Base-by-base conservation (phyloP, 2,113 vertebrate species). In the Athene cunicularia region DNA sequence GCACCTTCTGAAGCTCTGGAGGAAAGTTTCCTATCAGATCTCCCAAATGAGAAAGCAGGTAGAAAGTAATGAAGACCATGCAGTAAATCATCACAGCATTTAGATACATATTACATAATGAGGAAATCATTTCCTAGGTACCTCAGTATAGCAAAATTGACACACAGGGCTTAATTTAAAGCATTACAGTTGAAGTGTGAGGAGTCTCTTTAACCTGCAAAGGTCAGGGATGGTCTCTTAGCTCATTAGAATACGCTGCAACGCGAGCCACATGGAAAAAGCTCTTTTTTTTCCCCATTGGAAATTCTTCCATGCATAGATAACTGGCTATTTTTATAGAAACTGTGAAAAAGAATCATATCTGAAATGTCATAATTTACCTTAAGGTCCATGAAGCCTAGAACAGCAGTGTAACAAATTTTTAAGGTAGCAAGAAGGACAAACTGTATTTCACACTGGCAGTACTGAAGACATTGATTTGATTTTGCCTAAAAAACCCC, bases 301-400 rank as follows among this genome's bases (percentile, higher is more conserved):
- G 50, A 81, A 86, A 64, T 62, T 56, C 27, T 37, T 80, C 68
- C 39, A 66, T 21, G 62, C 45, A 94, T 63, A 63, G 37, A 73
- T 80, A 94, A 86, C 30, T 64, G 72, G 52, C 9, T 72, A 75
- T 89, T 95, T 90, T 91, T 85, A 87, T 4, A 81, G 80, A n/a
- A 95, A 89, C 32, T 60, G 39, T 81, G 37, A 86, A 88, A 93
- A 89, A 62, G 18, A 88, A 73, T 47, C 2, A 23, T 47, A 67
- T 49, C 79, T 91, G 62, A 81, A 64, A 84, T 68, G 45, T 60
- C 53, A 53, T 79, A 47, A 62, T 93, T 95, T 89, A 95, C 60
- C 45, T 86, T 89, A 95, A 93, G 53, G 76, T 63, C 76, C 86
- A 82, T 49, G 18, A 92, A 95, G 33, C 52, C 76, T 87, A 74